Base-by-base conservation (phyloP, 2,888 invertebrate species). In the Cephus rjabovi region DNA sequence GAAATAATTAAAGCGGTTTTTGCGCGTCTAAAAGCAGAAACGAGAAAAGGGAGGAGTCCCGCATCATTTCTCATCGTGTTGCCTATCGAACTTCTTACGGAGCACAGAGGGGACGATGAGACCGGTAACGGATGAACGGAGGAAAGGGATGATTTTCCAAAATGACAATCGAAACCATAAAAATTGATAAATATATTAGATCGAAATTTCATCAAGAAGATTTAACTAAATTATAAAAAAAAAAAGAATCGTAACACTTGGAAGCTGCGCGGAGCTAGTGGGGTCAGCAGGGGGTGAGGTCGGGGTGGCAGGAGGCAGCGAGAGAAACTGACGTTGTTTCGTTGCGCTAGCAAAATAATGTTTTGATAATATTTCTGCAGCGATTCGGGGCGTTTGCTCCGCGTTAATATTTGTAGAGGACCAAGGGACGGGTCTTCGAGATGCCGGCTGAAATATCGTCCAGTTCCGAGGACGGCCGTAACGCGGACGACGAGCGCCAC, bases 1-100 rank as follows among this genome's bases (percentile, higher is more conserved):
- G 35, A 74, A 74, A 74, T 74, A 74, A 74, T 74, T 74, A 15
- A 74, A 34, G 35, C 34, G 35, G 23, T 74, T 74, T 74, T 74
- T 74, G 74, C 74, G 35, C 4, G 74, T 35, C 23, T n/a, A 23
- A 74, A 74, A 23, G 37, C 35, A n/a, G 74, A 74, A 35, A 74
- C 74, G 74, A 31, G 74, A 37, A 74, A 74, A 74, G 74, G 74
- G 74, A 35, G 74, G 74, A 34, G 74, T 23, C 35, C 6, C 12
- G 74, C 31, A 23, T 74, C 74, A 74, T 74, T 74, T 74, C 74
- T 74, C 74, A 74, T 3, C 71, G 35, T 12, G 74, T 74, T 35
- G 15, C 35, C 31, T 34, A 30, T 37, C 74, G 74, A 35, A 34
- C 30, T 74, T 74, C 74, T 74, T 74, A 23, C 74, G 12, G 11